Conservation (phyloP, 2,797 vertebrate species). For the Peromyscus melanophrys region DNA sequence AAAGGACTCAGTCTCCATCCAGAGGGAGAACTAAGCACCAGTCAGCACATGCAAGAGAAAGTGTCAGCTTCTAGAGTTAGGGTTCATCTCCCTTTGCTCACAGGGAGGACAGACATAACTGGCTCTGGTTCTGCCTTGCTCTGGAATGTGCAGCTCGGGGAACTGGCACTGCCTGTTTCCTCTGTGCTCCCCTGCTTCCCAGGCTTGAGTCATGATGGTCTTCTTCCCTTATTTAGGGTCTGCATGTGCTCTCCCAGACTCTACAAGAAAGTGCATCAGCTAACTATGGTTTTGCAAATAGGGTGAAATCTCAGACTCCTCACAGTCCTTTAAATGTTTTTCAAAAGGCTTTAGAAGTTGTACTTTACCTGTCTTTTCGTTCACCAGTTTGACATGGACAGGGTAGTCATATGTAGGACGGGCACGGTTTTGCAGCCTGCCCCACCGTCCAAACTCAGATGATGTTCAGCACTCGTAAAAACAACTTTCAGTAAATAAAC, state of each 20-base stretch:
- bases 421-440: neutral
- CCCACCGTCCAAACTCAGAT: conserved; percentile 3
- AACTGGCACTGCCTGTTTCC: no score
- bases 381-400: neutral
- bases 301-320: neutral
- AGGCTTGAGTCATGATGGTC: neutral
- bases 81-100: neutral
- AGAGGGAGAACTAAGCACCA: neutral
- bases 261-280: neutral
- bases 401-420: neutral
- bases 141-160: neutral
- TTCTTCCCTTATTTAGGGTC: neutral
- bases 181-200: neutral
- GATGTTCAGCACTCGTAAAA: neutral
- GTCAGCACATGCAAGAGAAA: neutral
- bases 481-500: neutral
- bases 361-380: neutral
- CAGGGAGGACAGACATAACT: fast-evolving
- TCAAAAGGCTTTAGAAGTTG: neutral
- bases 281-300: conserved; percentile 28
- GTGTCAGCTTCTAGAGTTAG: neutral
- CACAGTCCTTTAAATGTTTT: neutral
- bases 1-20: neutral
- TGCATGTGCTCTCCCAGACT: neutral
- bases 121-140: neutral